Evolutionary conservation across 2,888 invertebrate species (phyloP), one percentile per base, ranked within the genome.

Genomic region (Mythimna albipuncta): DNA sequence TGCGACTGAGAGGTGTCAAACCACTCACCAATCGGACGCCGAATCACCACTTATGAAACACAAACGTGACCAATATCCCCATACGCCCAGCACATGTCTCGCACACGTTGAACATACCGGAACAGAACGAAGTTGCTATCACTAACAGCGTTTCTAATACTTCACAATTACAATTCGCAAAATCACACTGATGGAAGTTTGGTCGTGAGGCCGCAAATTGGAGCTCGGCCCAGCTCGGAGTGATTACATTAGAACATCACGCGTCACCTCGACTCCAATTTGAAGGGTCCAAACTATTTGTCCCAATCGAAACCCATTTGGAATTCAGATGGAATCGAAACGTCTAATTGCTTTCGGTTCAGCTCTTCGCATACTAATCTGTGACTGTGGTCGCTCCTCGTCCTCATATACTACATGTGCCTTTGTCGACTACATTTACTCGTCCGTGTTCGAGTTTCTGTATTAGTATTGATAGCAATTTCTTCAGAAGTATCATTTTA

Each of bases 341-440:
- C 90, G 92, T 91, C 91, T 94, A 94, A 94, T 94, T 94, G 94
- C 90, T 90, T 89, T 91, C 88, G 89, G 84, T 90, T 88, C 86
- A 88, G 87, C 90, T 87, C 89, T 87, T 84, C 87, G 92, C 92
- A 92, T 93, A 91, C 90, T 91, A 89, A 92, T 88, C 81, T 84
- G 71, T 75, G 75, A 77, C 69, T 76, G 85, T 75, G 84, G 82
- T 77, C 69, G 80, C 65, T 52, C 72, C 50, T 59, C 64, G n/a
- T 75, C 66, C 52, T 57, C 64, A 44, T 79, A 68, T 73, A 73
- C 75, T 74, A 75, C 74, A 70, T 79, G 77, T 68, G 74, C 66
- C 72, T 72, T 72, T 59, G 61, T 78, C 65, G 62, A 72, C 59
- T 72, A 59, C 63, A 67, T 59, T 62, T 44, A 72, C 71, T 54